Evolutionary conservation across 2,888 invertebrate species (phyloP).

Genomic region (Tetragnatha montana): DNA sequence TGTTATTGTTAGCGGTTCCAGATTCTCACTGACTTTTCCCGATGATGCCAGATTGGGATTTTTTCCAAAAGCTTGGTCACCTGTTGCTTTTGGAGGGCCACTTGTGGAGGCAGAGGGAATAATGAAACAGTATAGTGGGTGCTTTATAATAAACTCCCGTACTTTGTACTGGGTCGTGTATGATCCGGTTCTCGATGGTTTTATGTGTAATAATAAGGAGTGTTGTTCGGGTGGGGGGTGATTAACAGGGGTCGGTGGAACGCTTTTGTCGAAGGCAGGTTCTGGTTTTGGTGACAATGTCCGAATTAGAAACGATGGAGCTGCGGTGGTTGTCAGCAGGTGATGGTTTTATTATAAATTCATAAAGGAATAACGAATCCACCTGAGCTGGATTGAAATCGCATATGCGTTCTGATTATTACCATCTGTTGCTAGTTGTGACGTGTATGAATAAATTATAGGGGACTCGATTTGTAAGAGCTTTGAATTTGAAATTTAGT

Average conservation of each 20-base stretch:
- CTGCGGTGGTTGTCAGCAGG: constrained; percentile 30
- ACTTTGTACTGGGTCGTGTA: constrained; percentile 43
- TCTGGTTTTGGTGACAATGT: constrained; percentile 39
- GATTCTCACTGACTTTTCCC: constrained; percentile 48
- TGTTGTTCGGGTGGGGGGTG: neutral
- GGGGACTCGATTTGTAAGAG: too few species aligned
- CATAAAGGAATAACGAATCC: neutral
- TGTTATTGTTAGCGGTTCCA: constrained; percentile 65
- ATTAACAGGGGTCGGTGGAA: constrained; percentile 5
- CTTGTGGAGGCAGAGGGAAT: constrained; percentile 51
- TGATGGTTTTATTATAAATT: constrained; percentile 33
- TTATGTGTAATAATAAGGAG: neutral
- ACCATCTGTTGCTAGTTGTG: neutral
- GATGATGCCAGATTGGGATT: constrained; percentile 58
- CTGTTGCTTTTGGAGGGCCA: constrained; percentile 43
- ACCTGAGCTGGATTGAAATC: neutral
- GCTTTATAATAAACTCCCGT: constrained; percentile 18
- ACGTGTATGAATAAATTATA: neutral
- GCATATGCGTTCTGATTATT: neutral
- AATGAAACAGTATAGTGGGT: constrained; percentile 29
- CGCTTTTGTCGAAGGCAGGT: constrained; percentile 31
- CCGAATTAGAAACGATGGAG: constrained; percentile 47
- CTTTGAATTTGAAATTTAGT: too few species aligned
- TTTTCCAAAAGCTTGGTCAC: constrained; percentile 51
- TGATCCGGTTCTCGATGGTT: constrained; percentile 43